phyloP scores from a whole-genome alignment of 2,888 invertebrate genomes.

The Leptopilina myrica region DNA sequence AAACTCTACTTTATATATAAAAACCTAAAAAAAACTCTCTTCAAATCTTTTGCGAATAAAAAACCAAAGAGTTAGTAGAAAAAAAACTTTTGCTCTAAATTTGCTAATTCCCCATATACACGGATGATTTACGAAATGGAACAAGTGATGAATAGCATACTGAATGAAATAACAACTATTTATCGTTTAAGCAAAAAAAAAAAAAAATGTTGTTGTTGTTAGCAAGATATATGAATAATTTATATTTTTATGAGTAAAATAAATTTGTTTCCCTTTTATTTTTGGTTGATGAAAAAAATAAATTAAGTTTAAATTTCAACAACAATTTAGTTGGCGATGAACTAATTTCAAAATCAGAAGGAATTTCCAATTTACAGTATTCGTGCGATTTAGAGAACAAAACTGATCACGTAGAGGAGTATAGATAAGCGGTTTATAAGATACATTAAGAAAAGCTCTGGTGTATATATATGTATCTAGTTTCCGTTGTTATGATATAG shows the following conservation, averaged over 20 bases:
- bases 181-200: conserved; percentile 1
- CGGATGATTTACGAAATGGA: conserved; percentile 16
- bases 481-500: background rate
- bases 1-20: too few species aligned
- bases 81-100: background rate
- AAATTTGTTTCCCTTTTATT: too few species aligned
- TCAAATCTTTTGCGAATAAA: background rate
- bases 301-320: too few species aligned
- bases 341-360: background rate
- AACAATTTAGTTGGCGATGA: background rate
- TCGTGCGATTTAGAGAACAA: background rate
- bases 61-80: background rate
- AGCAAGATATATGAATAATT: too few species aligned
- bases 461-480: background rate
- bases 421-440: conserved; percentile 15
- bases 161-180: background rate
- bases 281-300: too few species aligned
- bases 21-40: too few species aligned
- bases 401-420: background rate
- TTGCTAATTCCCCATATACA: background rate
- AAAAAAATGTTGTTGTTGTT: too few species aligned
- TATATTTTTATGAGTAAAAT: too few species aligned
- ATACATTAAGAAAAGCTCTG: background rate
- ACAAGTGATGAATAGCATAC: background rate
- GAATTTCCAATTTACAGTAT: conserved; percentile 9